Evolutionary conservation across 2,797 vertebrate species (phyloP).

Genomic region (Pseudotriccus pelzelni): DNA sequence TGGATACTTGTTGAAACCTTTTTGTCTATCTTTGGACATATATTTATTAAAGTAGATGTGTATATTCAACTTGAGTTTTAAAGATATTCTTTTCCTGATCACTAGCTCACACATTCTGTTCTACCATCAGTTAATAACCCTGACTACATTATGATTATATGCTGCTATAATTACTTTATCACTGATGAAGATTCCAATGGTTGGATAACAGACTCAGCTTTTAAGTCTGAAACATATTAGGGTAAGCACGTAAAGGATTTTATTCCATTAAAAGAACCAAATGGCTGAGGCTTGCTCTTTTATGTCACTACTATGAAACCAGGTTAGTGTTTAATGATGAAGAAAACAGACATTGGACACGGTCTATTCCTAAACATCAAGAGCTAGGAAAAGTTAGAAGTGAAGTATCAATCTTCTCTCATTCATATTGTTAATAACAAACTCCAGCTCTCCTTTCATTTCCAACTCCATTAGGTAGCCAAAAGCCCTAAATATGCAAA

Average conservation of each 20-base stretch:
- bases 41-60: neutral
- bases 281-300: neutral
- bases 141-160: neutral
- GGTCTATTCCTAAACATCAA: neutral
- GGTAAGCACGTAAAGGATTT: neutral
- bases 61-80: neutral
- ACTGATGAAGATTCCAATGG: neutral
- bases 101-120: neutral
- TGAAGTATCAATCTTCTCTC: neutral
- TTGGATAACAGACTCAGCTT: neutral
- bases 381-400: neutral
- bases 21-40: neutral
- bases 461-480: neutral
- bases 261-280: neutral
- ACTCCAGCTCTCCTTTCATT: neutral
- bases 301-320: neutral
- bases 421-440: neutral
- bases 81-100: neutral
- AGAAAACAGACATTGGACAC: neutral
- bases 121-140: neutral
- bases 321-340: neutral
- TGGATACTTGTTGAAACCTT: neutral
- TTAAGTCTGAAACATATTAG: neutral
- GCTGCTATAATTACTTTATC: neutral
- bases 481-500: neutral